A percentile compares a stretch with the other conserved stretches of the same genome.
phyloP scores from a whole-genome alignment of 2,113 vertebrate species.

The Ciconia stormi region DNA sequence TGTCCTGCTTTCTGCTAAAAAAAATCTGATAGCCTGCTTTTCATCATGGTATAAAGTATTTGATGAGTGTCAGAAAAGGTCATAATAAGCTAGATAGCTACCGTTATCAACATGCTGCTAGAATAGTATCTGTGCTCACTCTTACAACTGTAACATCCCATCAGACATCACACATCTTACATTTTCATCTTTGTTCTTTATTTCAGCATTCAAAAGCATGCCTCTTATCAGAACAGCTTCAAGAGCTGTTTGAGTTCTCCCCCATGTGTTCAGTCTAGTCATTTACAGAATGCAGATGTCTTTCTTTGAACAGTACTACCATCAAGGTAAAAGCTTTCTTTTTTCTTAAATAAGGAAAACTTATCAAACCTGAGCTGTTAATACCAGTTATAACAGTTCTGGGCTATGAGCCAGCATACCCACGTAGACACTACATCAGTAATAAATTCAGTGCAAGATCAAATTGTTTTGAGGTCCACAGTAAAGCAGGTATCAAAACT shows the following conservation, averaged over 20 bases:
- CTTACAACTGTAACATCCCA: background rate
- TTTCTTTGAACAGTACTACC: background rate
- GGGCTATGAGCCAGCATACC: background rate
- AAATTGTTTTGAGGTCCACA: background rate
- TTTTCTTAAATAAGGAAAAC: background rate
- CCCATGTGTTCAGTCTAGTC: background rate
- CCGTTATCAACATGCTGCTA: background rate
- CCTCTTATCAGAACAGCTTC: background rate
- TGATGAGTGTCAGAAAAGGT: background rate
- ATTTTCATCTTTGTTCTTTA: background rate
- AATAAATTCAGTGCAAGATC: background rate
- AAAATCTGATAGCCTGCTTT: background rate
- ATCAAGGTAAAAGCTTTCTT: background rate
- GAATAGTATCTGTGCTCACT: background rate
- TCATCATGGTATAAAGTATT: background rate
- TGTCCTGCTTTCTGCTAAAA: background rate
- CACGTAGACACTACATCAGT: background rate
- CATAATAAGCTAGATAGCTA: background rate
- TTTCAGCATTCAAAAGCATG: background rate
- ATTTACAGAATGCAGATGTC: background rate
- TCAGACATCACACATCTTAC: background rate
- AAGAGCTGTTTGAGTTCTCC: background rate
- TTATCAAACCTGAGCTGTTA: background rate
- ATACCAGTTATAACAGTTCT: background rate
- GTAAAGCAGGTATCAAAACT: background rate